Evolutionary conservation across 2,888 invertebrate species (phyloP), one percentile per base, ranked within the genome.

Genomic region (Hypselothyrea guttata): DNA sequence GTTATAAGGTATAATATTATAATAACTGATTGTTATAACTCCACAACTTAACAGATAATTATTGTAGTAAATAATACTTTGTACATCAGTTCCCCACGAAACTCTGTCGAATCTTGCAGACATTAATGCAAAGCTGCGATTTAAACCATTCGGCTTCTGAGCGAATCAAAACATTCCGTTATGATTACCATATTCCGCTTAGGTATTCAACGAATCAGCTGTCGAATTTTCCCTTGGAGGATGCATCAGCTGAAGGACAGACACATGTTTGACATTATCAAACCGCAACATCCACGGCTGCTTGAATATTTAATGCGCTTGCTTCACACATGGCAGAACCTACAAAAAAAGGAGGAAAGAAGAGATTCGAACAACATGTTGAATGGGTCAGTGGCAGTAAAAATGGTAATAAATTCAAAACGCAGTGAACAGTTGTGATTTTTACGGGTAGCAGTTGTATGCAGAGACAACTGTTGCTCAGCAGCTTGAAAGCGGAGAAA

Each of bases 261-360:
- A 72, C 78, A 82, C 75, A 82, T 78, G 82, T 68, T 78, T 78
- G 78, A 78, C 78, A 82, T 78, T 75, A 78, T 78, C 72, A 67
- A 68, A 45, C 72, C 72, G 47, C 78, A 82, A 72, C 54, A 77
- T 65, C 75, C 62, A 27, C 62, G 48, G 34, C 54, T 61, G 47
- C 44, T 45, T 60, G 51, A 48, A 61, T 61, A 60, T 46, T 77
- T 62, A 82, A 75, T 74, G 66, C 71, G 40, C 72, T 58, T 61
- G 40, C 72, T 58, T 61, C 64, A 57, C 77, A 75, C 61, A 67
- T 64, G 67, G 56, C 35, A 22, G 22, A 22, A 22, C 22, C 46
- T 8, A 34, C 22, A n/a, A 33, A 28, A 22, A 38, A 3, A 22
- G 11, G 49, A 3, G 7, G 4, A 30, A 49, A 47, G 35, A 37